Percentiles rank a stretch among this genome's conserved stretches.
Evolutionary conservation across 1,140 invertebrate genomes (phyloP).

Genomic region (Harpegnathos saltator): DNA sequence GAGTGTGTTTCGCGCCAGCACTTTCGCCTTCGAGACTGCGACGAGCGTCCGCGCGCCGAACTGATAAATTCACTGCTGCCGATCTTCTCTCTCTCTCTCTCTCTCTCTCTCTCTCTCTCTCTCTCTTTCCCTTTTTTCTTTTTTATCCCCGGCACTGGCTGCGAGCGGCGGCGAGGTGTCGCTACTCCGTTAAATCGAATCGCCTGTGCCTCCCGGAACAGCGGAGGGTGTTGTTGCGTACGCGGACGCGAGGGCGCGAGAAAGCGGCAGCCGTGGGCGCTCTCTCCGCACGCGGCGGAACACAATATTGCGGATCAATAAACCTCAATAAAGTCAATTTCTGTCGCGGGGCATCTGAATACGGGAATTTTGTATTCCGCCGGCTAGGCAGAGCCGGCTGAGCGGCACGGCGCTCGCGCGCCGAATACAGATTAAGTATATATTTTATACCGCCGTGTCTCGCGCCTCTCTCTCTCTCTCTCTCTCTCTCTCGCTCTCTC

Average conservation of each 20-base stretch:
- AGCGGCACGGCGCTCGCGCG: conserved; percentile 80
- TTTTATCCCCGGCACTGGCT: conserved; percentile 23
- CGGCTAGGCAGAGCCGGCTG: conserved; percentile 78
- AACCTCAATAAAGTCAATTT: conserved; percentile 87
- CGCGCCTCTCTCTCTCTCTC: conserved; percentile 33
- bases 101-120: too few species aligned
- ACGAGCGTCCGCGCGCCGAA: too few species aligned
- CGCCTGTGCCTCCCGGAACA: conserved; percentile 24
- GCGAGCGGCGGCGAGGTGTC: conserved; percentile 32
- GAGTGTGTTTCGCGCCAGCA: too few species aligned
- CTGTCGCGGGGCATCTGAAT: conserved; percentile 86
- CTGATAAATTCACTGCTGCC: too few species aligned
- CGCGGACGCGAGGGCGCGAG: conserved; percentile 19
- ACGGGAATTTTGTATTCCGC: conserved; percentile 85
- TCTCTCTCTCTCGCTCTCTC: conserved; percentile 36
- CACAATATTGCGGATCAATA: conserved; percentile 86
- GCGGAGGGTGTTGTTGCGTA: background rate
- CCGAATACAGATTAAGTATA: conserved; percentile 84
- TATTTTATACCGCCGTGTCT: conserved; percentile 77
- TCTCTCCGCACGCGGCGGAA: conserved; percentile 66
- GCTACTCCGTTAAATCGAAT: conserved; percentile 43
- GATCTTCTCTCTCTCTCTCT: too few species aligned
- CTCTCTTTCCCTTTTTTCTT: too few species aligned
- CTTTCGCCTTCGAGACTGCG: too few species aligned
- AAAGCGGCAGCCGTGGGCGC: conserved; percentile 28